These are phyloP conservation scores for Sebastes iracundus DNA, from an alignment of 2,797 vertebrate genomes.

Conservation along the genomic window DNA sequence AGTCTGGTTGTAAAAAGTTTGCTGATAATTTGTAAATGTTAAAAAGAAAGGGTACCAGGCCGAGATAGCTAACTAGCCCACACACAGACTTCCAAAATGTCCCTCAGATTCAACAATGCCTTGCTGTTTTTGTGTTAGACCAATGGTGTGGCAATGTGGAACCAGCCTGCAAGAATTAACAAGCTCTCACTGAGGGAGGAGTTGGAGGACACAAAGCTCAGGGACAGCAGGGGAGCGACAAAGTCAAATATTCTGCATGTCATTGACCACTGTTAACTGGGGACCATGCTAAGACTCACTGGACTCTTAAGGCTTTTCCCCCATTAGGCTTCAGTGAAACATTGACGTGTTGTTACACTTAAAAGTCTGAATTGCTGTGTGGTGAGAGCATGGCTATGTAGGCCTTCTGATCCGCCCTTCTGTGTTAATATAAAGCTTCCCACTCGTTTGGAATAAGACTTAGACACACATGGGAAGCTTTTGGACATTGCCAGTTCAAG, in stretches of 20 bases:
- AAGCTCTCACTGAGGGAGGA: constrained; percentile 53
- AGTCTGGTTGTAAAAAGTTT: constrained; percentile 38
- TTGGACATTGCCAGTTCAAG: constrained; percentile 34
- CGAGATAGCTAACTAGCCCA: constrained; percentile 58
- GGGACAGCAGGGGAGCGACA: constrained; percentile 39
- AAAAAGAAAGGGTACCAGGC: constrained; percentile 35
- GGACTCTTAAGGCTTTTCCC: constrained; percentile 17
- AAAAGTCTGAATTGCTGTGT: constrained; percentile 43
- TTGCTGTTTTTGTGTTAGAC: constrained; percentile 67
- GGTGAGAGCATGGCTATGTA: constrained; percentile 47
- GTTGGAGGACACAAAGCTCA: constrained; percentile 46
- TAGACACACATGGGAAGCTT: constrained; percentile 48
- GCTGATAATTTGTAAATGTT: constrained; percentile 62
- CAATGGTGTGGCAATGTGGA: constrained; percentile 78
- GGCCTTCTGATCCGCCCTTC: constrained; percentile 57
- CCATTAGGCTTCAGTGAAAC: constrained; percentile 22
- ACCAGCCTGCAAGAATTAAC: constrained; percentile 74
- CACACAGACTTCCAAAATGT: constrained; percentile 61
- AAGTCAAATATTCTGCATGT: constrained; percentile 46
- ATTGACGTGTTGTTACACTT: constrained; percentile 33
- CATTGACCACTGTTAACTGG: constrained; percentile 6
- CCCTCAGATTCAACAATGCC: constrained; percentile 55
- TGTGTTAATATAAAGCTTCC: constrained; percentile 47
- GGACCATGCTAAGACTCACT: constrained; percentile 27
- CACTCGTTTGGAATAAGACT: constrained; percentile 47